Conservation (phyloP, 2,888 invertebrate genomes). For the Lissocephala sabroskyi region DNA sequence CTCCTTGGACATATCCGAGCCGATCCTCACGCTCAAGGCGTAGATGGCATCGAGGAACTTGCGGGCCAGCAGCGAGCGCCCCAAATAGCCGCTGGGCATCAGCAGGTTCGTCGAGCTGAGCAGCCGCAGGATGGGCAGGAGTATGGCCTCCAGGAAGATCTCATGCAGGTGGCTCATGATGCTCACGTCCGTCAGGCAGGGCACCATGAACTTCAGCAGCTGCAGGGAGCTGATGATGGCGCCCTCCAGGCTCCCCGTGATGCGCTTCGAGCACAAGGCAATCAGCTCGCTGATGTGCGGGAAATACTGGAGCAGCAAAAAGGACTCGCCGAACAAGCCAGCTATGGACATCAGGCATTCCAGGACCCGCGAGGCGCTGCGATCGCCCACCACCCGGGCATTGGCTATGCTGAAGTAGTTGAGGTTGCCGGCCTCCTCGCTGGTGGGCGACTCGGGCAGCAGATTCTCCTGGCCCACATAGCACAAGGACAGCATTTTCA, state of each 20-base stretch:
- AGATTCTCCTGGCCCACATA: conserved; percentile 90
- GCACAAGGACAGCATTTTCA: conserved; percentile 94
- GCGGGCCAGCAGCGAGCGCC: conserved; percentile 83
- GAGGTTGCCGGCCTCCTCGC: conserved; percentile 72
- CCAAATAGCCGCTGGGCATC: conserved; percentile 86
- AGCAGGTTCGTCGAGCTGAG: conserved; percentile 84
- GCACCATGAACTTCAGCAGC: conserved; percentile 84
- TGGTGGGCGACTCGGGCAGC: conserved; percentile 69
- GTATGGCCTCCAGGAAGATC: conserved; percentile 84
- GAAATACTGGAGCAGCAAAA: conserved; percentile 90
- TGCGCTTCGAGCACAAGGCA: conserved; percentile 83
- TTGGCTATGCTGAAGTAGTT: conserved; percentile 79
- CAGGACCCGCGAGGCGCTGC: conserved; percentile 88
- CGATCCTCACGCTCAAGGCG: conserved; percentile 83
- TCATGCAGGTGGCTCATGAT: conserved; percentile 91
- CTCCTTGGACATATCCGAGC: conserved; percentile 83
- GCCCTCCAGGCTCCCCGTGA: conserved; percentile 89
- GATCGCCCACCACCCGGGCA: conserved; percentile 82
- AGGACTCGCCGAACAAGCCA: conserved; percentile 88
- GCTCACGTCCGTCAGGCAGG: conserved; percentile 86
- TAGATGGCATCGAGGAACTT: conserved; percentile 89
- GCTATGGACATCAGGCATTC: conserved; percentile 92
- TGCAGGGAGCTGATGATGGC: conserved; percentile 89
- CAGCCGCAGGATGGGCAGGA: conserved; percentile 87
- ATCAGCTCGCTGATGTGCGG: conserved; percentile 91